Base-by-base conservation (phyloP, 2,113 vertebrate genomes). In the Chionis minor region DNA sequence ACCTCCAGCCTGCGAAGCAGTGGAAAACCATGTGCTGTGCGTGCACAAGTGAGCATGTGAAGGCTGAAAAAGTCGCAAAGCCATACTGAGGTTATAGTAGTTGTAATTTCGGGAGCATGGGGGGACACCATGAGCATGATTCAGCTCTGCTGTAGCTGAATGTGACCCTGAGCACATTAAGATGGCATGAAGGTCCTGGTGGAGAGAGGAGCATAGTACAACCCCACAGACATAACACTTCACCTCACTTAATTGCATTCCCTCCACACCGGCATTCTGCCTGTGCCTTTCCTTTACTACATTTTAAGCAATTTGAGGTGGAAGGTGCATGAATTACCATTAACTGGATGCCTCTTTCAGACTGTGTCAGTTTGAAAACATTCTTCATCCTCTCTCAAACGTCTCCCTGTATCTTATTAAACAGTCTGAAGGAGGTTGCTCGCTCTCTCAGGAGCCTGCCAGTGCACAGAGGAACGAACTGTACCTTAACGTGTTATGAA, bases 191-290 rank as follows among this genome's bases (percentile, higher is more conserved):
- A 81, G 40, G 38, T 74, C 42, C 33, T 78, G 45, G 33, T 3
- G 3, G 78, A 70, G 40, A 73, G 28, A 81, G 33, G 3, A 5
- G 10, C 12, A 51, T 9, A 9, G 59, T 49, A 54, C 7, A 75
- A 30, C 13, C 14, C 42, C 23, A 40, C 2, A 2, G 19, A 38
- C 26, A 20, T 6, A 52, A 21, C 35, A 21, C 14, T 72, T 86
- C n/a, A 40, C 12, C 33, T 81, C 10, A 35, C 9, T 28, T 88
- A 56, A 71, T 20, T 70, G n/a, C 16, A 35, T 58, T 80, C 49
- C 23, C 8, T 59, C 74, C 69, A 63, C 14, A 3, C 19, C 0
- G 0, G 8, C 32, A 14, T 86, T 28, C 42, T 27, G 2, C 23
- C 30, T 81, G 27, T 81, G 73, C 23, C 24, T 87, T 77, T 54